These are phyloP conservation scores for Poecilia gillii DNA, from an alignment of 2,797 vertebrate genomes.

Conservation along the genomic window DNA sequence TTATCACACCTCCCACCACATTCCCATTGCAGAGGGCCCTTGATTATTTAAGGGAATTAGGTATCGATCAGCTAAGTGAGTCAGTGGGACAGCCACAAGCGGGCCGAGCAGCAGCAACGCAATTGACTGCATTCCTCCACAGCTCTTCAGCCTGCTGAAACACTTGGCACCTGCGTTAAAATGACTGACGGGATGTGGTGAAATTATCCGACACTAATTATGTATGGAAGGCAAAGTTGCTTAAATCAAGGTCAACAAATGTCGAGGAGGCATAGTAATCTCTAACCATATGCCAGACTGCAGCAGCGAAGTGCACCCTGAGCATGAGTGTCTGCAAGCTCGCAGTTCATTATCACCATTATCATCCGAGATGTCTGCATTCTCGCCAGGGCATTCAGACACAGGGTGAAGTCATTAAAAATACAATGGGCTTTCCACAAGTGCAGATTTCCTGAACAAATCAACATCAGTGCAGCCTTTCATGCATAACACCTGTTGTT, in stretches of 20 bases:
- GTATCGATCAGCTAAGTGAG: constrained; percentile 82
- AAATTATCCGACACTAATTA: constrained; percentile 64
- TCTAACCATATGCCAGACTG: constrained; percentile 56
- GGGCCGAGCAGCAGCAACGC: constrained; percentile 44
- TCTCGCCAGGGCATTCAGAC: constrained; percentile 40
- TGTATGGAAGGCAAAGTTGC: constrained; percentile 49
- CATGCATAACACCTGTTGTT: constrained; percentile 19
- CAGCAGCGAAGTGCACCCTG: constrained; percentile 26
- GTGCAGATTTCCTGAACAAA: constrained; percentile 18
- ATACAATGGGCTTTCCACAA: constrained; percentile 33
- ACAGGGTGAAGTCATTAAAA: constrained; percentile 27
- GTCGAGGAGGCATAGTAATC: constrained; percentile 51
- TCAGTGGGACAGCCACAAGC: constrained; percentile 65
- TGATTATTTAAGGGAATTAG: constrained; percentile 84
- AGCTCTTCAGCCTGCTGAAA: constrained; percentile 29
- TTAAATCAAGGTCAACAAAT: constrained; percentile 68
- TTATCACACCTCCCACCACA: constrained; percentile 71
- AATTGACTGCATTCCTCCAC: constrained; percentile 11
- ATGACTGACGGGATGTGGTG: constrained; percentile 37
- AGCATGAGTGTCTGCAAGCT: constrained; percentile 27
- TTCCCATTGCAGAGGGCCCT: constrained; percentile 62
- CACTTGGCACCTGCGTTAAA: constrained; percentile 43
- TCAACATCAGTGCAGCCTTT: constrained; percentile 18
- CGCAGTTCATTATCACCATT: constrained; percentile 58
- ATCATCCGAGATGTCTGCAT: constrained; percentile 46